Evolutionary conservation across 2,113 vertebrate species (phyloP), one percentile per base, ranked within the genome.

Genomic region (Austrofundulus limnaeus): DNA sequence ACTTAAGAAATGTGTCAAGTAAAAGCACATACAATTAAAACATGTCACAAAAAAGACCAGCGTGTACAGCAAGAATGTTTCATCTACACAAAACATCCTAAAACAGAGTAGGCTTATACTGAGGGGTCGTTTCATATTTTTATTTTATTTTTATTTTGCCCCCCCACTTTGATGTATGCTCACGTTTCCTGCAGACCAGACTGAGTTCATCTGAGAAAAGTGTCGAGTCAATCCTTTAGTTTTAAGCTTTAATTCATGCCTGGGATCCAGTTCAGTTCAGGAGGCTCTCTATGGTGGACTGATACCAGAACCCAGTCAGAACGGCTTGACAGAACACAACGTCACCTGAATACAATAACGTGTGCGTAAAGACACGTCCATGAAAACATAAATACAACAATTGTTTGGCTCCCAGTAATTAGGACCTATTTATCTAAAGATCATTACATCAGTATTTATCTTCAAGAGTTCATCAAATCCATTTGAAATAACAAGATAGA

Each of bases 11-110:
- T 90, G 92, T 95, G 92, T 93, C 93, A 88, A 96, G 95, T 96
- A 97, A 96, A 95, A 97, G 94, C 95, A 98, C 95, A 97, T 94
- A 98, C 96, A 94, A 87, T 96, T 95, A 94, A 94, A 97, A 95
- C 95, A 94, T 95, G 94, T 94, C 96, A 98, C 96, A 94, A 96
- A 94, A 34, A 91, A 92, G 94, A 98, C 94, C 95, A 96, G 94
- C 91, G 93, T 94, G 83, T 85, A 90, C 86, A 96, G 96, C 95
- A 93, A 95, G 94, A 95, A 96, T 96, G 94, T 95, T 95, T 96
- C 90, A 96, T 96, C 94, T 96, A 97, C 95, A 96, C 96, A 96
- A 95, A 98, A 96, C 95, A 95, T 96, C 94, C 94, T 95, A 96
- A 94, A 94, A 94, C 85, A 85, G 81, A 84, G 62, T 93, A 92